Evolutionary conservation across 2,888 invertebrate genomes (phyloP), one percentile per base, ranked within the genome.

Genomic region (Cephus rjabovi): DNA sequence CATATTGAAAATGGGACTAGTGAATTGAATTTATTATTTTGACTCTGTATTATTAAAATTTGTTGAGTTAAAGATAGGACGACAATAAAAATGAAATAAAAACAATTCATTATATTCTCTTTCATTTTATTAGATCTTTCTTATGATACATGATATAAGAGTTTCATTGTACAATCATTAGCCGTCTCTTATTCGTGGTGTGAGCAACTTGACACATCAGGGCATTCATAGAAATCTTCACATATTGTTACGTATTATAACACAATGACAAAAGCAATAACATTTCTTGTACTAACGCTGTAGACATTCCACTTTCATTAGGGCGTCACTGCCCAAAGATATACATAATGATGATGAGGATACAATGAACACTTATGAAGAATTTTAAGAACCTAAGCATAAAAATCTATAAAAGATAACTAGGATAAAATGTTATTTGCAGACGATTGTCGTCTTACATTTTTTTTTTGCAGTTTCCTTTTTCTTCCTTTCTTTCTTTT

Each of bases 71-170:
- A 6, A 40, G 40, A 40, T 40, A 40, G 40, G 1, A 15, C 2
- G 15, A 4, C 6, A 40, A 40, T 4, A 15, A 15, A 40, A 40
- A 15, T 40, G 15, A 40, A 40, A 15, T 40, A 15, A 15, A 15
- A 40, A 2, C 6, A 6, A 40, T 1, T 81, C 77, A 75, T 77
- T 81, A 82, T 82, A 82, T 80, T 80, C 77, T 82, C 79, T 82
- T 83, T 83, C 81, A 81, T 83, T 81, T 78, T 77, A 82, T 80
- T 37, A 82, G 77, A 80, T 80, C 80, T 79, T 83, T 83, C 74
- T 79, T 82, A 83, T 79, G 77, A 75, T 80, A 81, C 79, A 80
- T 82, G 83, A 83, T 82, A 83, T 81, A 80, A 82, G 78, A 76
- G 79, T 82, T 35, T 79, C 79, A 83, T 81, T 82, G 80, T 80